Base-by-base conservation (phyloP, 2,113 vertebrate genomes). In the Ciconia boyciana region DNA sequence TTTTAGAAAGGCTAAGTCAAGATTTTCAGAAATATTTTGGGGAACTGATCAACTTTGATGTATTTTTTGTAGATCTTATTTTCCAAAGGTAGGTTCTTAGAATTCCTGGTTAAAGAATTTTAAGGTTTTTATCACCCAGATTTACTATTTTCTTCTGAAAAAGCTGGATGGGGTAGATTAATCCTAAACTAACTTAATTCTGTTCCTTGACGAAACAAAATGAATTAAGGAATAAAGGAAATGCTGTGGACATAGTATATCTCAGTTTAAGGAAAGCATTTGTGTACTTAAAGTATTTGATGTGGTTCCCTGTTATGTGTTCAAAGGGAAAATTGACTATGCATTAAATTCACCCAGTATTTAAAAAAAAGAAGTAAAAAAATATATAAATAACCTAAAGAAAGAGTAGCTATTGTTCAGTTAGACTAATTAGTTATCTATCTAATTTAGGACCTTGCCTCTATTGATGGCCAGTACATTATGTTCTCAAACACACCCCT, bases 381-480 rank as follows among this genome's bases (percentile, higher is more conserved):
- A 12, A 36, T 11, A 28, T 7, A 2, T 43, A 39, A 39, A 44
- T 32, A 78, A 54, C 17, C 25, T 66, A 49, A 87, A 71, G 51
- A 77, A 88, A 92, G 12, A 49, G 9, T 44, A 74, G 6, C 49
- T 22, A 5, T 49, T 70, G 5, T 72, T 80, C 44, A 28, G 17
- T 61, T 44, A 61, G 34, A 65, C 44, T 60, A 49, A 58, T 60
- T 75, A 77, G 12, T 62, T 86, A 20, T 31, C 25, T 29, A 1
- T 83, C 6, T 72, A 32, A 61, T 77, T 77, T 52, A 70, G 16
- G 14, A 81, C 20, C 65, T 64, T 77, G 1, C 18, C 43, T 83
- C 44, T 87, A 4, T 14, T 55, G 28, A 36, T 57, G 44, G 5
- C 8, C 24, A 49, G 4, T 57, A 46, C 0, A 0, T 77, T 83